Evolutionary conservation across 2,113 vertebrate genomes (phyloP).

Genomic region (Aix galericulata): DNA sequence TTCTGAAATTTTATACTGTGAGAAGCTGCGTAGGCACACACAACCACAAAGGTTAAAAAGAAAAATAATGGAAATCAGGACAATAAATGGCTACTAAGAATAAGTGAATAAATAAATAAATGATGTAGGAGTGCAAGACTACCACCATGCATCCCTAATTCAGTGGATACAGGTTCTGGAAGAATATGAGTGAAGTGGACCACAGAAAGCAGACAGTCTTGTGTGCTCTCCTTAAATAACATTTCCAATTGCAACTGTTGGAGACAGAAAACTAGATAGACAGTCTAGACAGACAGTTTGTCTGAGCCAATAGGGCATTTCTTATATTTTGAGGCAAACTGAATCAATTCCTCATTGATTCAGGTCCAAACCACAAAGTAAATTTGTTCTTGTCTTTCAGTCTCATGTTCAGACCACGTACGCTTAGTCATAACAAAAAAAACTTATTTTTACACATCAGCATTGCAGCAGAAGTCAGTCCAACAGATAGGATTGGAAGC

Average conservation of each 20-base stretch:
- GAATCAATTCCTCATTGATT: slow-evolving; percentile 5
- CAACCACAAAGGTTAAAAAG: neutral
- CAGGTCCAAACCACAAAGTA: slow-evolving; percentile 28
- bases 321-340: slow-evolving; percentile 1
- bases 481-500: neutral
- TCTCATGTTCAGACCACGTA: neutral
- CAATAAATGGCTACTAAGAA: neutral
- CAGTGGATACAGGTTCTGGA: neutral
- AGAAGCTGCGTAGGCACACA: neutral
- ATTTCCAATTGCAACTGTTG: neutral
- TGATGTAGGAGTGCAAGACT: neutral
- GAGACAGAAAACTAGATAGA: neutral
- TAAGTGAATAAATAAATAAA: neutral
- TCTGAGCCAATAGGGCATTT: neutral
- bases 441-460: neutral
- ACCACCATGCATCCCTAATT: neutral
- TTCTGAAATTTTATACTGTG: neutral
- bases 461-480: neutral
- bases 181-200: neutral
- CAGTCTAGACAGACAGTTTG: neutral
- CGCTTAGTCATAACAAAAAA: slow-evolving; percentile 43
- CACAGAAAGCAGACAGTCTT: neutral
- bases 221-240: neutral
- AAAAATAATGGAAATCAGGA: neutral
- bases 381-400: neutral